A percentile compares a stretch with the other conserved stretches of the same genome.
phyloP scores from a whole-genome alignment of 2,888 invertebrate genomes.

The Catocala sponsa region DNA sequence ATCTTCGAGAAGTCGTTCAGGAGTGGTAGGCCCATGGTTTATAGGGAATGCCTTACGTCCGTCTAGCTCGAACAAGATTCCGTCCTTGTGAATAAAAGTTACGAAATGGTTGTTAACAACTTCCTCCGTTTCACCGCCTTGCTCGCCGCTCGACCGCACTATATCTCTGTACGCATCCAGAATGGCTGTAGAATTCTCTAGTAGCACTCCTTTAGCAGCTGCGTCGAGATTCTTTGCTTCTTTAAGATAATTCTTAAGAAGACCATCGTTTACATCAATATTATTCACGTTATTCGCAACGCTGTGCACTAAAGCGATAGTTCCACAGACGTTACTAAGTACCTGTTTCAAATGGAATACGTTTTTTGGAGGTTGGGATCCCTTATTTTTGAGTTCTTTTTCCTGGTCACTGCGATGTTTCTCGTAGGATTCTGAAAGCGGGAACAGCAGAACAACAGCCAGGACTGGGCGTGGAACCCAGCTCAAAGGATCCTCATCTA shows the following conservation, averaged over 20 bases:
- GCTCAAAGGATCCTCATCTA: slow-evolving; percentile 94
- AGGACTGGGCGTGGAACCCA: slow-evolving; percentile 95
- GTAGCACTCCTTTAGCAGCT: slow-evolving; percentile 91
- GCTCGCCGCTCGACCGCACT: slow-evolving; percentile 94
- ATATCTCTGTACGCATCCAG: slow-evolving; percentile 93
- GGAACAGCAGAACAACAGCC: slow-evolving; percentile 96
- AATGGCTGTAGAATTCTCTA: slow-evolving; percentile 92
- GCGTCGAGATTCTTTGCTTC: slow-evolving; percentile 90
- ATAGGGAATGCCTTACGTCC: slow-evolving; percentile 90
- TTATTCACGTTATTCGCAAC: slow-evolving; percentile 96
- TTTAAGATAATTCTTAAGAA: slow-evolving; percentile 92
- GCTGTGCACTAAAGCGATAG: slow-evolving; percentile 97
- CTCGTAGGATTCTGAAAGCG: slow-evolving; percentile 93
- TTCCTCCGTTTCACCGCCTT: slow-evolving; percentile 89
- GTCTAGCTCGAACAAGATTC: slow-evolving; percentile 94
- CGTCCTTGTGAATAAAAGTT: slow-evolving; percentile 94
- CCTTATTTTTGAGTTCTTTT: slow-evolving; percentile 86
- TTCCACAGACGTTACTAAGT: slow-evolving; percentile 98
- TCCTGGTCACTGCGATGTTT: slow-evolving; percentile 90
- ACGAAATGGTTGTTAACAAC: slow-evolving; percentile 95
- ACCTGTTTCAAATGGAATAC: slow-evolving; percentile 96
- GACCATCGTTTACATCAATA: slow-evolving; percentile 89
- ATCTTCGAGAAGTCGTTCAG: slow-evolving; percentile 93
- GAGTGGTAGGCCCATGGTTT: slow-evolving; percentile 92
- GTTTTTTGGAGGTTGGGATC: slow-evolving; percentile 87